Conservation (phyloP, 1,140 invertebrate genomes). For the Heliconius congener region DNA sequence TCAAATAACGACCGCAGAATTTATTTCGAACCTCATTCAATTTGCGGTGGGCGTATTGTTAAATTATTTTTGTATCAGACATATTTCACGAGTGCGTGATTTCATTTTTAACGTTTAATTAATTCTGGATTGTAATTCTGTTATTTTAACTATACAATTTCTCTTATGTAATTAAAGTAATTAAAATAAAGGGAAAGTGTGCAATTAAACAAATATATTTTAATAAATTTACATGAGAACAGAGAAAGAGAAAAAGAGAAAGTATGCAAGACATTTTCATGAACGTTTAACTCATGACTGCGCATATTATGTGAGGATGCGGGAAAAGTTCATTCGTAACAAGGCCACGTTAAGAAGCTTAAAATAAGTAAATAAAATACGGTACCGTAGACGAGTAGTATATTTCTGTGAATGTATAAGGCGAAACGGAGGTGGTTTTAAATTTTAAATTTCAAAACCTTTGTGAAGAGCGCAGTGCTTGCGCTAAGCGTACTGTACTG, state of each 20-base stretch:
- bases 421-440: slow-evolving; percentile 45
- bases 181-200: background rate
- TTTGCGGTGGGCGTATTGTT: slow-evolving; percentile 75
- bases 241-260: background rate
- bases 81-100: slow-evolving; percentile 45
- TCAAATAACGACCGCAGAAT: slow-evolving; percentile 72
- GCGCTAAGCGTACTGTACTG: slow-evolving; percentile 45
- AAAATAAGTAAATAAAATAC: slow-evolving; percentile 9
- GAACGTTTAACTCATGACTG: background rate
- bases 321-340: background rate
- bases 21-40: slow-evolving; percentile 77
- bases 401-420: slow-evolving; percentile 38
- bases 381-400: slow-evolving; percentile 25
- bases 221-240: background rate
- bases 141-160: slow-evolving; percentile 29
- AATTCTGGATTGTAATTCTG: slow-evolving; percentile 22
- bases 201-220: background rate
- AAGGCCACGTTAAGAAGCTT: background rate
- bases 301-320: background rate
- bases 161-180: slow-evolving; percentile 13
- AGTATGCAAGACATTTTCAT: background rate
- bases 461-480: slow-evolving; percentile 42
- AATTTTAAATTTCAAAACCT: slow-evolving; percentile 46
- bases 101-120: slow-evolving; percentile 45
- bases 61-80: slow-evolving; percentile 67